Evolutionary conservation across 2,888 invertebrate genomes (phyloP).

Genomic region (Drosophila tripunctata): DNA sequence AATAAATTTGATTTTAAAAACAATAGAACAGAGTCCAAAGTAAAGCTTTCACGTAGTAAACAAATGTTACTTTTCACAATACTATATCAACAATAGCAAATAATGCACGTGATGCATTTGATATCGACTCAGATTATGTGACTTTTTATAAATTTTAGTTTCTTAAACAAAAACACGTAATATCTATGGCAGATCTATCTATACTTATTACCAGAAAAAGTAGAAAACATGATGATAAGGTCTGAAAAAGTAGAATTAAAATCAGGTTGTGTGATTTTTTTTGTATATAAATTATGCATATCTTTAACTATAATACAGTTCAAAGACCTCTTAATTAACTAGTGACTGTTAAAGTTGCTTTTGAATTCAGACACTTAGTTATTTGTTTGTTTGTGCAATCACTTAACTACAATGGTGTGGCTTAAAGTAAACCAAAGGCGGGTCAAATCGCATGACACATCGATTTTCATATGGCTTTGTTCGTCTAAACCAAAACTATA

Average conservation of each 20-base stretch:
- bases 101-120: slow-evolving; percentile 34
- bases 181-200: background rate
- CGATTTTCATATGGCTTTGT: slow-evolving; percentile 54
- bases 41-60: background rate
- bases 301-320: background rate
- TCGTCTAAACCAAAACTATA: slow-evolving; percentile 12
- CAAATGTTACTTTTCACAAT: background rate
- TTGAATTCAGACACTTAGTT: background rate
- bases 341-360: background rate
- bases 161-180: slow-evolving; percentile 24
- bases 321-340: background rate
- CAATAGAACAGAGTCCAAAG: slow-evolving; percentile 3
- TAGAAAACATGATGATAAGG: no score
- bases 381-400: slow-evolving; percentile 7
- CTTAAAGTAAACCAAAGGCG: slow-evolving; percentile 3
- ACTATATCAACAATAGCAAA: background rate
- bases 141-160: slow-evolving; percentile 14
- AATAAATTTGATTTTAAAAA: background rate
- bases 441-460: slow-evolving; percentile 40
- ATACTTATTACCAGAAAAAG: no score
- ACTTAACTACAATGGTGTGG: background rate
- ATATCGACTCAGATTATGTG: slow-evolving; percentile 30
- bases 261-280: no score
- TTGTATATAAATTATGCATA: background rate
- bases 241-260: no score